Base-by-base conservation (phyloP, 92 coral and sea anemone species). In the Porites divaricata region DNA sequence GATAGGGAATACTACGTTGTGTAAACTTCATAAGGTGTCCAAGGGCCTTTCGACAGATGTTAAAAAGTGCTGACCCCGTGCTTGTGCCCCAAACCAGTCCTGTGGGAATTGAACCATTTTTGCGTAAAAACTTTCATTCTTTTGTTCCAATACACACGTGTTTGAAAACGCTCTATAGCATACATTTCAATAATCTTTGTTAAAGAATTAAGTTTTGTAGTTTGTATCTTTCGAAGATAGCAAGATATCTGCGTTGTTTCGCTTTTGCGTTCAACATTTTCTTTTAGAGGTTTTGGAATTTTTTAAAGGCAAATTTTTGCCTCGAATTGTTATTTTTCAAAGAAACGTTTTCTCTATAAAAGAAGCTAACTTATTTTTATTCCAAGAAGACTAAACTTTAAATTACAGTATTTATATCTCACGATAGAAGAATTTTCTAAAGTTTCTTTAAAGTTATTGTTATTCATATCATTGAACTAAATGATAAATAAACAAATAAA, bases 301-400 rank as follows among this genome's bases (percentile, higher is more conserved):
- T 8, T 57, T 61, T 2, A 23, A 57, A 26, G 35, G 19, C 13
- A 26, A 35, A 35, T 48, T 9, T 28, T 70, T 21, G 21, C 26
- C 51, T 25, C 26, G 62, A 14, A 59, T 35, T 77, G 17, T 68
- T 67, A 80, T 35, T 80, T n/a, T 80, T 28, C 6, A 21, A 28
- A 80, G 53, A 28, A 22, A n/a, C 9, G 51, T 54, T 9, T 67
- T 80, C 24, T 4, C 21, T 68, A 50, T 68, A 15, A 69, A 26
- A 80, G 35, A 78, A 80, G 52, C 85, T 80, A 80, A 80, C 26
- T 80, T 80, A 80, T 80, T 80, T 80, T 35, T 67, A 68, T 28
- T 80, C 53, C 75, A 54, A 35, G 45, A 35, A 3, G 45, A 35
- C 54, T 80, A 67, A 4, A 52, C 20, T 11, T 67, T 28, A 26